These are phyloP conservation scores for Acrocera orbiculus DNA, from an alignment of 2,888 invertebrate genomes.

Conservation along the genomic window DNA sequence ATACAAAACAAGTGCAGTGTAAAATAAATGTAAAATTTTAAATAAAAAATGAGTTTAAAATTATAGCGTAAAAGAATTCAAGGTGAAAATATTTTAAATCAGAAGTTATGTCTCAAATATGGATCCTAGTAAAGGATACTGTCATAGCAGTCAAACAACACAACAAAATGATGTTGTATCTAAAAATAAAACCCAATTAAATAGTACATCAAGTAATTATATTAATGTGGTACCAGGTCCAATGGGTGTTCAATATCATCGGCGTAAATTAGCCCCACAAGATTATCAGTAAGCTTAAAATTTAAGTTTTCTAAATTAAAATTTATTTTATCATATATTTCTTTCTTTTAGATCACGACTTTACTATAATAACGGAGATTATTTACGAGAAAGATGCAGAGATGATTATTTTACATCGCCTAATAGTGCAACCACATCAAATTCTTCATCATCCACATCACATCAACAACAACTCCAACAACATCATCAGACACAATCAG, in stretches of 20 bases:
- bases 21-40: too few species aligned
- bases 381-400: conserved; percentile 21
- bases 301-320: not conserved
- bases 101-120: too few species aligned
- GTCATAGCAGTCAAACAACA: conserved; percentile 13
- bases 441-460: conserved; percentile 7
- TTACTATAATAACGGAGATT: conserved; percentile 26
- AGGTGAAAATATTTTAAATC: too few species aligned
- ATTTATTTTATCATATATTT: not conserved
- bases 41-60: too few species aligned
- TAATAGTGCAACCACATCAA: conserved; percentile 12
- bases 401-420: conserved; percentile 24
- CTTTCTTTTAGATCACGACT: conserved; percentile 22
- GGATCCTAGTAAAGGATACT: conserved; percentile 26
- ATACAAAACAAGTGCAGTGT: too few species aligned
- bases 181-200: conserved; percentile 17
- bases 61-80: too few species aligned
- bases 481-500: conserved; percentile 10
- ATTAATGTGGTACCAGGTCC: conserved; percentile 30
- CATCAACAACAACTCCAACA: conserved; percentile 10
- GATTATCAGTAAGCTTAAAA: conserved; percentile 27
- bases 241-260: conserved; percentile 28
- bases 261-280: conserved; percentile 27
- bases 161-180: conserved; percentile 11
- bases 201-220: conserved; percentile 22